These are phyloP conservation scores for Entelurus aequoreus DNA, from an alignment of 2,113 vertebrate genomes.

Conservation along the genomic window DNA sequence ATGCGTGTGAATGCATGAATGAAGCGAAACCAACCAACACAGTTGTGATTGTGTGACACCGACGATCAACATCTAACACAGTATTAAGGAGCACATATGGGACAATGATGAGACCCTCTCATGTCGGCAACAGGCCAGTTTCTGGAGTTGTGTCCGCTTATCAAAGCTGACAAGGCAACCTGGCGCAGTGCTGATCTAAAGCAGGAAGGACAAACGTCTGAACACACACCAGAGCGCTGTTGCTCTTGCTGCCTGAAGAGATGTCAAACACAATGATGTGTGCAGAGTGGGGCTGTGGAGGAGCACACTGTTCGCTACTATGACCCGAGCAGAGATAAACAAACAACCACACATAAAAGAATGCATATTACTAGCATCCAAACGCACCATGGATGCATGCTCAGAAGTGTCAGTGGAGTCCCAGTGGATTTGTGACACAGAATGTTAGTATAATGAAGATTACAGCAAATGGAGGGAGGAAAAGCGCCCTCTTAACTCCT, in stretches of 20 bases:
- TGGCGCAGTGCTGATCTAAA: constrained; percentile 55
- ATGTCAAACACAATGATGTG: constrained; percentile 67
- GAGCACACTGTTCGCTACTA: constrained; percentile 28
- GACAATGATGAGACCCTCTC: constrained; percentile 10
- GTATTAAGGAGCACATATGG: constrained; percentile 30
- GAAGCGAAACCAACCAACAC: not conserved
- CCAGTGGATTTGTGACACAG: constrained; percentile 65
- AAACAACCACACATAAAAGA: not conserved
- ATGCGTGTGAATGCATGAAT: too few relatives aligned
- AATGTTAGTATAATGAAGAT: constrained; percentile 65
- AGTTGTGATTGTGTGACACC: constrained; percentile 13
- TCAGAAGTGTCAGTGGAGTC: constrained; percentile 48
- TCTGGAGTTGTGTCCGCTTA: constrained; percentile 42
- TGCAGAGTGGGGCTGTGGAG: constrained; percentile 28
- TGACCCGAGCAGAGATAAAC: constrained; percentile 23
- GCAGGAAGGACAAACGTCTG: constrained; percentile 56
- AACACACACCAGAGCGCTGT: constrained; percentile 49
- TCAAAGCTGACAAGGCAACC: constrained; percentile 53
- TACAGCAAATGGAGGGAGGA: constrained; percentile 44
- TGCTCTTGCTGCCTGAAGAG: constrained; percentile 37
- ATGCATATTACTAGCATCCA: not conserved
- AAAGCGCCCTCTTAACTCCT: constrained; percentile 61
- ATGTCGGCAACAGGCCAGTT: constrained; percentile 7
- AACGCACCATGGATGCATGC: constrained; percentile 11
- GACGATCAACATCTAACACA: constrained; percentile 30